Conservation (phyloP, 2,797 vertebrate species). For the Pseudochaenichthys georgianus region DNA sequence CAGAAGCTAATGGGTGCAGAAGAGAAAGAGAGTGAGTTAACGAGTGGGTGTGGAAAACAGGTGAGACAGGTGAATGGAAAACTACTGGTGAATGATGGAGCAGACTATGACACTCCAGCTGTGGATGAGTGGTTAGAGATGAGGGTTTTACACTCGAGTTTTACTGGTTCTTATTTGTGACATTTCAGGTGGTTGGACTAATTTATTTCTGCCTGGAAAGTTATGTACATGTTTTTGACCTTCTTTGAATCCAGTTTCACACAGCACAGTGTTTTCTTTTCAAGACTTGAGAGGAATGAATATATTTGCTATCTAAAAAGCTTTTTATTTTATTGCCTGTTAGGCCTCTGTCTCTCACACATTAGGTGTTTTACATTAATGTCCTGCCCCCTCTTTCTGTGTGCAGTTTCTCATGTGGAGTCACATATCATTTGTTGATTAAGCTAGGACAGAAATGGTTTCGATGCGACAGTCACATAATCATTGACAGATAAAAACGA, state of each 20-base stretch:
- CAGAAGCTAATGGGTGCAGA: too few relatives aligned
- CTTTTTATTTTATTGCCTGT: background rate
- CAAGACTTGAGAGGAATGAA: background rate
- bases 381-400: background rate
- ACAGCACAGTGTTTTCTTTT: background rate
- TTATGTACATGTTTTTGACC: background rate
- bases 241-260: background rate
- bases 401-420: background rate
- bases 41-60: too few relatives aligned
- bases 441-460: background rate
- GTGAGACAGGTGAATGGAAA: too few relatives aligned
- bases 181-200: slow-evolving; percentile 7
- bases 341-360: background rate
- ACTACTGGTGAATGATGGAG: too few relatives aligned
- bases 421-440: background rate
- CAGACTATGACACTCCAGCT: too few relatives aligned
- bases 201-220: background rate
- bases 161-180: background rate
- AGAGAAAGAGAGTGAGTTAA: too few relatives aligned
- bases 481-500: background rate
- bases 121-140: slow-evolving; percentile 7
- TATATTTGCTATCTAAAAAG: background rate
- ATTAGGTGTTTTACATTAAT: background rate
- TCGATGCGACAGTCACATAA: background rate
- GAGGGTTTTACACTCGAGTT: slow-evolving; percentile 6